These are phyloP conservation scores for Chrysodeixis includens DNA, from an alignment of 2,888 invertebrate species.

Conservation along the genomic window DNA sequence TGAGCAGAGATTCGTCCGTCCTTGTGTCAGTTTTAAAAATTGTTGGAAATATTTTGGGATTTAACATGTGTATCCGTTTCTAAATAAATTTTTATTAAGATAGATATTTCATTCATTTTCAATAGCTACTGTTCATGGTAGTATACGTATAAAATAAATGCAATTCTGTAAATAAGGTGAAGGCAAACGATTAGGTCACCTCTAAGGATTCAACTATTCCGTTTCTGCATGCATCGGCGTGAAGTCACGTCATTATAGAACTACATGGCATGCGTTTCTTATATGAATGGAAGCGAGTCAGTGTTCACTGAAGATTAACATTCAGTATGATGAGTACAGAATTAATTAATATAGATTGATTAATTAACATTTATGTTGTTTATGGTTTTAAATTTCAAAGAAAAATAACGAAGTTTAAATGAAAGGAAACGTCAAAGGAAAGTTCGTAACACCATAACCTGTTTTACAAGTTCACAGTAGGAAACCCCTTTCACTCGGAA, in stretches of 20 bases:
- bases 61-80: not conserved
- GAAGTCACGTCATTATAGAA: constrained; percentile 54
- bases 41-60: constrained; percentile 16
- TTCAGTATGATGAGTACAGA: not conserved
- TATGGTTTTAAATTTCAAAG: constrained; percentile 7
- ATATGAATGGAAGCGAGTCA: not conserved
- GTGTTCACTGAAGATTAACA: not conserved
- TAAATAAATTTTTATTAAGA: not conserved
- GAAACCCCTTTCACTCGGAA: constrained; percentile 85
- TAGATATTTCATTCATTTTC: constrained; percentile 11
- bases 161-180: constrained; percentile 71
- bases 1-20: constrained; percentile 51
- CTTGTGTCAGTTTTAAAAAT: constrained; percentile 47
- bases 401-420: constrained; percentile 29
- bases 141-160: constrained; percentile 46
- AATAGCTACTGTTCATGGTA: constrained; percentile 26
- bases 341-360: not conserved
- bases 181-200: constrained; percentile 75
- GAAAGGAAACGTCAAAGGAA: constrained; percentile 65
- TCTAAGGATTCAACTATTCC: constrained; percentile 55
- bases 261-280: not conserved
- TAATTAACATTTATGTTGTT: not conserved
- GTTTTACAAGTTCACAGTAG: constrained; percentile 75
- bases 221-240: constrained; percentile 43
- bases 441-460: constrained; percentile 68